A percentile compares a stretch with the other conserved stretches of the same genome.
Evolutionary conservation across 2,888 invertebrate species (phyloP).

Genomic region (Ochlodes sylvanus): DNA sequence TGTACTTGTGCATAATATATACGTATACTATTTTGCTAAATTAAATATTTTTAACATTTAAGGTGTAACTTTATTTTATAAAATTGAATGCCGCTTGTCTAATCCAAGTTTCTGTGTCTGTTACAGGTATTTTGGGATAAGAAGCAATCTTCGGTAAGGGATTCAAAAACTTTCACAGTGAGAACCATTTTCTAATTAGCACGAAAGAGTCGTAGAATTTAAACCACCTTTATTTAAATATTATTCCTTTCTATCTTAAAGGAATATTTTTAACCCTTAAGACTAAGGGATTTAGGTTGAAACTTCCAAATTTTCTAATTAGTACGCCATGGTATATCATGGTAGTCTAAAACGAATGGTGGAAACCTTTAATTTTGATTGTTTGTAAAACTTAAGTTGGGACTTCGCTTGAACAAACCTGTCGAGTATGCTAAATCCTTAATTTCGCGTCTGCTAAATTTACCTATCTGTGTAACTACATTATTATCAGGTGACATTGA

Average conservation of each 20-base stretch:
- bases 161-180: conserved; percentile 39
- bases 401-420: not conserved
- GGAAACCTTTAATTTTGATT: not conserved
- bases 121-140: conserved; percentile 81
- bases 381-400: not conserved
- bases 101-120: conserved; percentile 51
- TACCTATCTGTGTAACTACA: not conserved
- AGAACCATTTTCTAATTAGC: conserved; percentile 55
- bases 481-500: not conserved
- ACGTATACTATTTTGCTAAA: too few species aligned
- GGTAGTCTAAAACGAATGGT: not conserved
- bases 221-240: conserved; percentile 52
- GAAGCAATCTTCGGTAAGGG: conserved; percentile 62
- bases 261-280: not conserved
- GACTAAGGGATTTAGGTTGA: not conserved
- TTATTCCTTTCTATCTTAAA: not conserved
- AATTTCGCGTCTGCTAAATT: not conserved
- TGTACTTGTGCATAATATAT: too few species aligned
- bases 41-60: too few species aligned
- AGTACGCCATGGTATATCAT: too few species aligned
- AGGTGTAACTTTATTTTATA: too few species aligned
- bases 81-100: conserved; percentile 3
- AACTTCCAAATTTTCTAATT: not conserved
- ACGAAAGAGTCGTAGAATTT: conserved; percentile 64
- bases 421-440: too few species aligned